phyloP scores from a whole-genome alignment of 2,888 invertebrate genomes.

The Melinaea menophilus region DNA sequence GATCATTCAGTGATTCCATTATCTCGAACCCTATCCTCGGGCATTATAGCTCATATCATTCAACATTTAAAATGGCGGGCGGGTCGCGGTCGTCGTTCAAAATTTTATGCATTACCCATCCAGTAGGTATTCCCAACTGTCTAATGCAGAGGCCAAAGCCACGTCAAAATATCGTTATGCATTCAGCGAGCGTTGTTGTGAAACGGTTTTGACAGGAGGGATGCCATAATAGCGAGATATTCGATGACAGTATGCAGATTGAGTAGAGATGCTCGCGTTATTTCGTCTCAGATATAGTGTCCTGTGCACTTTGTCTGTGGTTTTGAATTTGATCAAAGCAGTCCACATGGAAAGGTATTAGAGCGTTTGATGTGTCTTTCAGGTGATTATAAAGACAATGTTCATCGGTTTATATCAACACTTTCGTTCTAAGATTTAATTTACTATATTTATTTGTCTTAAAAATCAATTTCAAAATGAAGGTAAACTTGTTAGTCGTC shows the following conservation, averaged over 20 bases:
- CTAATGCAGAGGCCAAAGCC: slow-evolving; percentile 32
- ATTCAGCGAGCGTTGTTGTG: slow-evolving; percentile 33
- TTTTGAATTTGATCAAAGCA: too few species aligned
- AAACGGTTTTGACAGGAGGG: slow-evolving; percentile 40
- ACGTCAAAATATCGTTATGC: slow-evolving; percentile 36
- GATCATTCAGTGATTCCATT: slow-evolving; percentile 29
- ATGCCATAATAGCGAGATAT: slow-evolving; percentile 35
- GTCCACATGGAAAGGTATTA: too few species aligned
- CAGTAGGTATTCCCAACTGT: slow-evolving; percentile 32
- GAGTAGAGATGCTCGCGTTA: slow-evolving; percentile 23
- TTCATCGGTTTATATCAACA: too few species aligned
- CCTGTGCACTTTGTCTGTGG: not conserved
- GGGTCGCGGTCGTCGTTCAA: slow-evolving; percentile 35
- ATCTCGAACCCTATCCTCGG: slow-evolving; percentile 29
- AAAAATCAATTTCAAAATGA: too few species aligned
- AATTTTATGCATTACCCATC: slow-evolving; percentile 44
- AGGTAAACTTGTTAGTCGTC: too few species aligned
- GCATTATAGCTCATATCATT: slow-evolving; percentile 34
- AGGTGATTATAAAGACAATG: too few species aligned
- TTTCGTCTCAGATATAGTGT: slow-evolving; percentile 23
- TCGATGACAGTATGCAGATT: slow-evolving; percentile 34
- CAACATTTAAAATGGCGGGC: slow-evolving; percentile 34
- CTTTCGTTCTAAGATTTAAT: too few species aligned
- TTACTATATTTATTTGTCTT: too few species aligned
- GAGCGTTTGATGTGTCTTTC: too few species aligned